phyloP scores from a whole-genome alignment of 1,140 invertebrate species.

The Temnothorax curvispinosus region DNA sequence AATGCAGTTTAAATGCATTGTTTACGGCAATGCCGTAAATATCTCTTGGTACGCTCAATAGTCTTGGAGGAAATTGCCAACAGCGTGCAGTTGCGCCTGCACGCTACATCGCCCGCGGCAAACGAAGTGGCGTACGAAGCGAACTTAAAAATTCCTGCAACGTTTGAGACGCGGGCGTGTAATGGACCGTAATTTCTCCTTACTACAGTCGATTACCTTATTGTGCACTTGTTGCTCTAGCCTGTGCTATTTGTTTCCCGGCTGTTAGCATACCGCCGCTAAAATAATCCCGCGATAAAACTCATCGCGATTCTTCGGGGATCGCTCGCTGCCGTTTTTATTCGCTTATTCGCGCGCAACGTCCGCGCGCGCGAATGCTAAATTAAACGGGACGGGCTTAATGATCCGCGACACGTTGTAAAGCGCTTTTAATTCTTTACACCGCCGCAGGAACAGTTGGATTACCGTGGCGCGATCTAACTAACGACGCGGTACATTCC shows the following conservation, averaged over 20 bases:
- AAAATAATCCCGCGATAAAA: conserved; percentile 59
- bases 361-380: conserved; percentile 23
- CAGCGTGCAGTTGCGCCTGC: neutral
- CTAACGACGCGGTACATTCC: conserved; percentile 42
- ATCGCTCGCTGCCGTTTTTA: conserved; percentile 40
- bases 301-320: conserved; percentile 48
- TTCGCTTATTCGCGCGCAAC: conserved; percentile 34
- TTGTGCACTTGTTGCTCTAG: conserved; percentile 63
- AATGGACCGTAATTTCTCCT: conserved; percentile 65
- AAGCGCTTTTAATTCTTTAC: conserved; percentile 64
- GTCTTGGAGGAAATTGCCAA: conserved; percentile 21
- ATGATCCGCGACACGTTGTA: conserved; percentile 46
- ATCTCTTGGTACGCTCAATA: conserved; percentile 7
- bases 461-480: conserved; percentile 47
- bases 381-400: conserved; percentile 58
- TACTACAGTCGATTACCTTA: conserved; percentile 65
- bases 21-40: conserved; percentile 1
- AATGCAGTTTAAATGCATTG: neutral
- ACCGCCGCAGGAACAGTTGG: conserved; percentile 30
- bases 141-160: conserved; percentile 60
- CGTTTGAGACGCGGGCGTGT: conserved; percentile 56
- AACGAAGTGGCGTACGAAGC: neutral
- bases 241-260: conserved; percentile 40
- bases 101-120: conserved; percentile 5
- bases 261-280: conserved; percentile 38